phyloP scores from a whole-genome alignment of 2,797 vertebrate species.

The Syngnathus acus region DNA sequence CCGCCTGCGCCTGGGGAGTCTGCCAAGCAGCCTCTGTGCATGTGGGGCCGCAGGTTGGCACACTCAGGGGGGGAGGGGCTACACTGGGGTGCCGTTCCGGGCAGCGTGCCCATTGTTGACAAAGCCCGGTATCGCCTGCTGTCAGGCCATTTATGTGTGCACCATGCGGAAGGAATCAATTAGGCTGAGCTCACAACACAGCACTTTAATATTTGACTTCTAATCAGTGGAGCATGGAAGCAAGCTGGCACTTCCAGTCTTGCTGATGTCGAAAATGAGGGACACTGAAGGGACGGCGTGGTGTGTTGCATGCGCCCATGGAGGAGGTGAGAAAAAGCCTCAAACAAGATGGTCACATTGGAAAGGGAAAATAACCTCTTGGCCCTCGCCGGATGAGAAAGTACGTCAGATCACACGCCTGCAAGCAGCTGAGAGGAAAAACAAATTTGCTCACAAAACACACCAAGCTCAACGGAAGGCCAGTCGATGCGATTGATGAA shows the following conservation, averaged over 20 bases:
- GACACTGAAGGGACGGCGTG: slow-evolving; percentile 29
- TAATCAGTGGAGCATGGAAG: slow-evolving; percentile 55
- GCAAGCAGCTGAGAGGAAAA: slow-evolving; percentile 47
- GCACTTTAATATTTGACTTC: slow-evolving; percentile 72
- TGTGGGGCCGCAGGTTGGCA: slow-evolving; percentile 62
- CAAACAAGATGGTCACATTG: slow-evolving; percentile 29
- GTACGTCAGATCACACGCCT: slow-evolving; percentile 25
- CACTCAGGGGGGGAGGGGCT: slow-evolving; percentile 38
- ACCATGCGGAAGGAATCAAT: slow-evolving; percentile 71
- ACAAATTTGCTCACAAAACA: slow-evolving; percentile 21
- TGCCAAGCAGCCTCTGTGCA: slow-evolving; percentile 47
- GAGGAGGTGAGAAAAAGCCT: slow-evolving; percentile 20
- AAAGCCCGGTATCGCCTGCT: slow-evolving; percentile 71
- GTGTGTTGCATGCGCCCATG: slow-evolving; percentile 11
- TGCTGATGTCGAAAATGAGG: slow-evolving; percentile 59
- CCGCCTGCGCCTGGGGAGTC: slow-evolving; percentile 25
- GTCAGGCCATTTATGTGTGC: slow-evolving; percentile 70
- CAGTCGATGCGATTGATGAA: slow-evolving; percentile 38
- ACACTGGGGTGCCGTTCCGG: slow-evolving; percentile 60
- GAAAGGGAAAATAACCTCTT: slow-evolving; percentile 26
- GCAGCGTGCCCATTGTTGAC: slow-evolving; percentile 70
- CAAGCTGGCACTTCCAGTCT: slow-evolving; percentile 40
- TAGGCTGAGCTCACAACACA: slow-evolving; percentile 62
- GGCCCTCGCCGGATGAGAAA: slow-evolving; percentile 41
- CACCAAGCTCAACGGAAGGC: slow-evolving; percentile 22